phyloP scores from a whole-genome alignment of 2,113 vertebrate species.

The Bos taurus region DNA sequence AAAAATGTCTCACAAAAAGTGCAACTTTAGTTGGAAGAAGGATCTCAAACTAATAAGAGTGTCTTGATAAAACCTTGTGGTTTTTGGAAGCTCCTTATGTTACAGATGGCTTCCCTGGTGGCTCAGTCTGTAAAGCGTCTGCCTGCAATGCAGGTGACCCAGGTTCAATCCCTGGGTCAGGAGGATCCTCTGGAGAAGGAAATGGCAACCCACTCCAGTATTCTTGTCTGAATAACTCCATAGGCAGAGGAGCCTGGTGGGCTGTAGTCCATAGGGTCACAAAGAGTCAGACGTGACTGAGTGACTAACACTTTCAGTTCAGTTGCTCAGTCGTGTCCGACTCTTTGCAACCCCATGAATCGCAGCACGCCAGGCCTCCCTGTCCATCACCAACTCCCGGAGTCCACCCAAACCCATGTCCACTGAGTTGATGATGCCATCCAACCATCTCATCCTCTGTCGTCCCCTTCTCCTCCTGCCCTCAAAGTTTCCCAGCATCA shows the following conservation, averaged over 20 bases:
- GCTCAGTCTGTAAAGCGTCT: neutral
- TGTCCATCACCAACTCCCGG: neutral
- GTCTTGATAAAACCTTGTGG: neutral
- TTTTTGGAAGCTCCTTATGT: neutral
- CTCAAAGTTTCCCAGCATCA: neutral
- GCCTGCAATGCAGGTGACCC: neutral
- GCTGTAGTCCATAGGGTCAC: neutral
- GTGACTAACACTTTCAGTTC: neutral
- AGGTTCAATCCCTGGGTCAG: neutral
- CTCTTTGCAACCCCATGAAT: neutral
- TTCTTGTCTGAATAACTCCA: neutral
- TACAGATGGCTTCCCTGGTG: neutral
- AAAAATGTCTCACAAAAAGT: neutral
- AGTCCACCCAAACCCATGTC: neutral
- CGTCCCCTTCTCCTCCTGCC: neutral
- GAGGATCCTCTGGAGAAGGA: neutral
- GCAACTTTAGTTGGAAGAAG: neutral
- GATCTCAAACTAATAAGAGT: neutral
- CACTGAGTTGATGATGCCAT: neutral
- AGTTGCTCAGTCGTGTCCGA: fast-evolving
- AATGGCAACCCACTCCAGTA: neutral
- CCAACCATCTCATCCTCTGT: neutral
- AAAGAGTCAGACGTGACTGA: neutral
- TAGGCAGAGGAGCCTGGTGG: neutral
- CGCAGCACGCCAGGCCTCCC: fast-evolving